Conservation (phyloP, 1,140 invertebrate genomes). For the Samia ricini region DNA sequence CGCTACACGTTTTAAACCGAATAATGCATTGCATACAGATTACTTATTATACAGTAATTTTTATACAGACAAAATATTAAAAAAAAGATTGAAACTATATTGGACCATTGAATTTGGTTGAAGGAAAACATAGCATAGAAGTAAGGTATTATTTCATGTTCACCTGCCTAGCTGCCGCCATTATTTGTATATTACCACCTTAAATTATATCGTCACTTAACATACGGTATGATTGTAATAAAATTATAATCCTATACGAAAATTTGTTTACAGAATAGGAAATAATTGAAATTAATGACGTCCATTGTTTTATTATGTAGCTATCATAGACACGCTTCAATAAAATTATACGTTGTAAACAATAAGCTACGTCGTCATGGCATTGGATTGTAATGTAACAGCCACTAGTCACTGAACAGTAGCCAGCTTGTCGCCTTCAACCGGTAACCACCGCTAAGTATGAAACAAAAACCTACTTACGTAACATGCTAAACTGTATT, state of each 20-base stretch:
- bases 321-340: neutral
- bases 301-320: neutral
- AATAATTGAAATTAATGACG: no score
- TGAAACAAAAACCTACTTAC: constrained; percentile 1
- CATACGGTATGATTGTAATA: no score
- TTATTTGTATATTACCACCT: no score
- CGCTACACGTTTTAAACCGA: constrained; percentile 1
- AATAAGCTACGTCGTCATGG: constrained; percentile 27
- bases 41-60: no score
- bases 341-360: constrained; percentile 15
- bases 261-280: no score
- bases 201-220: no score
- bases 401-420: no score
- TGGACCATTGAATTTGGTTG: no score
- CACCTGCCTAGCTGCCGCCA: no score
- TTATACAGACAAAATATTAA: neutral
- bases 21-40: neutral
- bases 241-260: no score
- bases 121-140: no score
- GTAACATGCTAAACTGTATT: neutral
- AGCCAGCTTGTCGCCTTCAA: constrained; percentile 25
- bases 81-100: neutral
- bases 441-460: neutral
- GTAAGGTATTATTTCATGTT: no score
- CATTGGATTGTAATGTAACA: constrained; percentile 20